Evolutionary conservation across 1,140 invertebrate genomes (phyloP), one percentile per base, ranked within the genome.

Genomic region (Drosophila navojoa): DNA sequence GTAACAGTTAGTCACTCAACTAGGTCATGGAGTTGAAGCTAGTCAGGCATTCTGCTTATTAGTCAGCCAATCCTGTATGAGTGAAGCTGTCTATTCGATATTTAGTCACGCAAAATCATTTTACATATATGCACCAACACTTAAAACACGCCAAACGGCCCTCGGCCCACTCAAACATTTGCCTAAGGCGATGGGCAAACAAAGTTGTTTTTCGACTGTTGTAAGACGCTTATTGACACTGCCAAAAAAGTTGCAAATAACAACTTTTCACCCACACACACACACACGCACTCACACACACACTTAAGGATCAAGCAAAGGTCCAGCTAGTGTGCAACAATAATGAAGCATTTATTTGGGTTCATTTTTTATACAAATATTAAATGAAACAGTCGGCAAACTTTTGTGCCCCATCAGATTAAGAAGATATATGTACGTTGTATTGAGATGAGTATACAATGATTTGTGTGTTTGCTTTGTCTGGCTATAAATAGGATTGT

Each of bases 401-500:
- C 57, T 70, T 81, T 35, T 60, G 35, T 27, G 38, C 16, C 40
- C 27, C 49, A 5, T 35, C 57, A 64, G 69, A 79, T 76, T 40
- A 67, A 76, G 79, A 67, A 76, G 79, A 11, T 35, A 35, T 19
- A 9, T 11, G 47, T 22, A 5, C 71, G 44, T 64, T 16, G 16
- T 42, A 19, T 55, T 9, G 50, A 40, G 60, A 50, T 38, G 19
- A 60, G 13, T 52, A 27, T 57, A 11, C 15, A 32, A 38, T 38
- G 32, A 35, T 35, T 35, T 35, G 32, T 10, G 35, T 38, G 3
- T 70, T 47, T 63, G 25, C 38, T 25, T 62, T 32, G 11, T 19
- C 5, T 47, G 10, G 57, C 19, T 35, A 6, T 15, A 35, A 61
- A 45, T 42, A 95, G 96, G 81, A 93, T 93, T 40, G 94, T 98